Evolutionary conservation across 2,888 invertebrate genomes (phyloP).

Genomic region (Coenonympha arcania): DNA sequence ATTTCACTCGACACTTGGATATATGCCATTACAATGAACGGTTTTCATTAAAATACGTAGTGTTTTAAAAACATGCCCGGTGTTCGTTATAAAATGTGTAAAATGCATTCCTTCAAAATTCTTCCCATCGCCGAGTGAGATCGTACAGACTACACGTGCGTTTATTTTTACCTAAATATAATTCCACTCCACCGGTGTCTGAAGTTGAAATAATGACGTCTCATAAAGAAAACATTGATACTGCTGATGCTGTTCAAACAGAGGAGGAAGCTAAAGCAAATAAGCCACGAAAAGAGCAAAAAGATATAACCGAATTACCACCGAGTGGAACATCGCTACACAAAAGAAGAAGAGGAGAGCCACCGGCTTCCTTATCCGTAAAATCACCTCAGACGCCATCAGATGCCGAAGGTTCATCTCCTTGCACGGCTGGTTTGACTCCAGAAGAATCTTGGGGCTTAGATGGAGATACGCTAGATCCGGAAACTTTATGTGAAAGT

Average conservation of each 20-base stretch:
- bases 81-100: conserved; percentile 4
- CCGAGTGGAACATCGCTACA: conserved; percentile 63
- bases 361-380: conserved; percentile 58
- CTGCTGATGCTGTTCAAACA: conserved; percentile 36
- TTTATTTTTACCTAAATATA: conserved; percentile 69
- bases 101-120: conserved; percentile 60
- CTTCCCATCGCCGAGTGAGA: conserved; percentile 37
- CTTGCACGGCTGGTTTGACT: conserved; percentile 55
- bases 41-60: not conserved
- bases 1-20: conserved; percentile 13
- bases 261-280: conserved; percentile 33
- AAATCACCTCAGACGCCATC: conserved; percentile 57
- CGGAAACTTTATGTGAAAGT: conserved; percentile 54
- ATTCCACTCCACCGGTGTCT: conserved; percentile 40
- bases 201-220: conserved; percentile 53
- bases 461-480: conserved; percentile 48
- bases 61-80: not conserved
- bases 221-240: conserved; percentile 53
- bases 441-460: conserved; percentile 53
- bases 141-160: conserved; percentile 56
- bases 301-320: conserved; percentile 46
- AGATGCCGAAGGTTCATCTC: conserved; percentile 62
- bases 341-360: conserved; percentile 58
- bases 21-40: conserved; percentile 3
- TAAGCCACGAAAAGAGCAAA: conserved; percentile 37